phyloP scores from a whole-genome alignment of 1,140 invertebrate species.

The Aphis gossypii region DNA sequence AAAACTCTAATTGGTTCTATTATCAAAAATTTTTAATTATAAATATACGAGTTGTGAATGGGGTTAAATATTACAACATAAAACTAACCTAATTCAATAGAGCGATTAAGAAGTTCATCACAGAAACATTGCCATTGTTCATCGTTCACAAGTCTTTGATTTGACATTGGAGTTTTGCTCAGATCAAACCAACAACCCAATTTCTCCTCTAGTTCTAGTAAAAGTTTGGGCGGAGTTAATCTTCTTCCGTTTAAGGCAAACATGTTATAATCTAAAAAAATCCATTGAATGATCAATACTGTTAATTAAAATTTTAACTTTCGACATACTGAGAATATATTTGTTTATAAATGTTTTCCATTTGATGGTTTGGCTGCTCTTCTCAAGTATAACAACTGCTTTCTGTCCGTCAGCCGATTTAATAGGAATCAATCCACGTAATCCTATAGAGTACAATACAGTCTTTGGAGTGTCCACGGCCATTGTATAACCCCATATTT shows the following conservation, averaged over 20 bases:
- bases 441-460: not conserved
- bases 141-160: not conserved
- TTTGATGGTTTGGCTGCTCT: not conserved
- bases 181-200: slow-evolving; percentile 36
- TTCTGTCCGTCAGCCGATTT: not conserved
- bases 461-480: not conserved
- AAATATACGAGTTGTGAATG: not conserved
- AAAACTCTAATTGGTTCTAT: slow-evolving; percentile 61
- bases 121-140: slow-evolving; percentile 23
- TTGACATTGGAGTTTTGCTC: slow-evolving; percentile 24
- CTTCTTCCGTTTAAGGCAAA: not conserved
- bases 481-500: slow-evolving; percentile 27
- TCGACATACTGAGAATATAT: not conserved
- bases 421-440: slow-evolving; percentile 33
- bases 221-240: slow-evolving; percentile 21
- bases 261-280: not conserved
- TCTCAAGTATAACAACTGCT: not conserved
- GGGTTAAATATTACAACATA: not conserved
- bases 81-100: slow-evolving; percentile 21
- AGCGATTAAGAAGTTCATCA: not conserved
- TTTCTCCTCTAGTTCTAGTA: slow-evolving; percentile 20
- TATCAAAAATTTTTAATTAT: not conserved
- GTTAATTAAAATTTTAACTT: not conserved
- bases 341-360: slow-evolving; percentile 44
- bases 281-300: not conserved